Conservation (phyloP, 2,797 vertebrate genomes). For the Bovichtus variegatus region DNA sequence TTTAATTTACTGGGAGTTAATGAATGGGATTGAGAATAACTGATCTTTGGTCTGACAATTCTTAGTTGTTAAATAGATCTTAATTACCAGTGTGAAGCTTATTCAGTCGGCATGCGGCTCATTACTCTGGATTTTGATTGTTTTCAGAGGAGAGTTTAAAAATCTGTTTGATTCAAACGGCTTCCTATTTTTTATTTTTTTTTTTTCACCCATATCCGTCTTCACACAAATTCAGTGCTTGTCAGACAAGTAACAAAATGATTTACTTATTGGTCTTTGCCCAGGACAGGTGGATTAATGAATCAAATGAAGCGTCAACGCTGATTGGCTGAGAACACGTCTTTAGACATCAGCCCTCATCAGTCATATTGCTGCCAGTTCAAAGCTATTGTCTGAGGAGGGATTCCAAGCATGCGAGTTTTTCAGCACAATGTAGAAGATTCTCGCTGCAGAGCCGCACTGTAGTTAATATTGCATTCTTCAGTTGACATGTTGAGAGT, state of each 20-base stretch:
- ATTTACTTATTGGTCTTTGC: conserved; percentile 22
- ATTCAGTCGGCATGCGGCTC: conserved; percentile 36
- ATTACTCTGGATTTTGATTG: conserved; percentile 43
- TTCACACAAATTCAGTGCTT: conserved; percentile 19
- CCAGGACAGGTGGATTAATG: conserved; percentile 34
- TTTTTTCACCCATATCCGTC: neutral
- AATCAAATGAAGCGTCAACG: conserved; percentile 25
- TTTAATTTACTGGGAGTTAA: conserved; percentile 33
- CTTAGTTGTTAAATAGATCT: conserved; percentile 44
- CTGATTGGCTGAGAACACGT: conserved; percentile 34
- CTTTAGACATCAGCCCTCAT: conserved; percentile 15
- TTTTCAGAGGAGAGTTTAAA: conserved; percentile 3
- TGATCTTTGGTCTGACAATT: conserved; percentile 40
- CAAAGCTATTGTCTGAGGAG: conserved; percentile 17
- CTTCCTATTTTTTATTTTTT: neutral
- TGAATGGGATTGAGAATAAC: conserved; percentile 44
- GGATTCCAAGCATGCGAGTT: conserved; percentile 30
- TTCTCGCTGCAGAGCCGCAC: neutral
- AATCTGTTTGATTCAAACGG: conserved; percentile 1
- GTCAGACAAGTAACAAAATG: conserved; percentile 12
- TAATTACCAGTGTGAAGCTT: conserved; percentile 45
- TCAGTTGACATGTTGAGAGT: neutral
- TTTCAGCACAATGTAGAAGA: conserved; percentile 13
- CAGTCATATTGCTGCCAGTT: conserved; percentile 10
- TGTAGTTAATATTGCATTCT: neutral